Percentiles rank a stretch among this genome's conserved stretches.
These are phyloP conservation scores for Bacillus rossius DNA, from an alignment of 1,140 invertebrate genomes.

Conservation along the genomic window DNA sequence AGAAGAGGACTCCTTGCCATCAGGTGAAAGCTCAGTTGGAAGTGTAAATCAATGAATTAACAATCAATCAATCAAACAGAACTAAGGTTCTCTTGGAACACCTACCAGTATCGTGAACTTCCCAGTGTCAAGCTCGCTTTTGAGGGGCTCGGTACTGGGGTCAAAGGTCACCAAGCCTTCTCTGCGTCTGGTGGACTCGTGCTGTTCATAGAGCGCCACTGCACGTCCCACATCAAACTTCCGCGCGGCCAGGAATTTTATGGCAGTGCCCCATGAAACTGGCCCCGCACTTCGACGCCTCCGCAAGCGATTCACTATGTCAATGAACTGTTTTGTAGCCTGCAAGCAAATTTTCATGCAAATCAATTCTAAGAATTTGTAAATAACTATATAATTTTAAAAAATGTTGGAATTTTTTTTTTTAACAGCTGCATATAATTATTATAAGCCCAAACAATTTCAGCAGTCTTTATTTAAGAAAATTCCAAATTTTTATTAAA, in stretches of 20 bases:
- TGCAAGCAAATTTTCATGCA: constrained; percentile 34
- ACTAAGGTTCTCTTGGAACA: too few relatives aligned
- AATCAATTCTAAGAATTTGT: too few relatives aligned
- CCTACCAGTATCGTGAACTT: constrained; percentile 96
- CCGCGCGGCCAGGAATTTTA: constrained; percentile 90
- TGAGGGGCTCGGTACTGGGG: constrained; percentile 71
- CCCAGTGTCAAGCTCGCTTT: constrained; percentile 82
- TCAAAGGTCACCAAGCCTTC: constrained; percentile 83
- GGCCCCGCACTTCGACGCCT: constrained; percentile 50
- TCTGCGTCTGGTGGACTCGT: constrained; percentile 78
- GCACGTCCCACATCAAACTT: constrained; percentile 92
- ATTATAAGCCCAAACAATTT: too few relatives aligned
- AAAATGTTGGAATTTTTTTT: too few relatives aligned
- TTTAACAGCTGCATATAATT: too few relatives aligned
- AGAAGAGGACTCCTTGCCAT: too few relatives aligned
- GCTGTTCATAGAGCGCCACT: constrained; percentile 81
- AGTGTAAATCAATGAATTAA: too few relatives aligned
- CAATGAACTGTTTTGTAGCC: constrained; percentile 73
- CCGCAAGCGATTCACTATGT: constrained; percentile 61
- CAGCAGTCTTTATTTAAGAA: too few relatives aligned
- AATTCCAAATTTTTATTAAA: too few relatives aligned
- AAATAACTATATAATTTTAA: too few relatives aligned
- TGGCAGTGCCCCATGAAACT: constrained; percentile 74
- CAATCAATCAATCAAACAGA: too few relatives aligned
- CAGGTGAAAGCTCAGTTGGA: too few relatives aligned